phyloP scores from a whole-genome alignment of 2,888 invertebrate species.

The Noctua janthina region DNA sequence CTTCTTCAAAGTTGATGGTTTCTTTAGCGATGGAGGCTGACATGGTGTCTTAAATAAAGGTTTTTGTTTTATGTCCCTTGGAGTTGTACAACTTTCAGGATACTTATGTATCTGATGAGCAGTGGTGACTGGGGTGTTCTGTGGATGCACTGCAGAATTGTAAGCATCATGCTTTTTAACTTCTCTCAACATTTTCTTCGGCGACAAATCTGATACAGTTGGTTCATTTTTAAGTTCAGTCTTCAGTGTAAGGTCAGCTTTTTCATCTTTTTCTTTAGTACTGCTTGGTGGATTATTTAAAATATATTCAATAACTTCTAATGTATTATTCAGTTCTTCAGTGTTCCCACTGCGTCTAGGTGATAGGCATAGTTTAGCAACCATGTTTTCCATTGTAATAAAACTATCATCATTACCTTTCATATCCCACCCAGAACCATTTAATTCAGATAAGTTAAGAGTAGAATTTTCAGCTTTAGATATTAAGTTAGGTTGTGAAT shows the following conservation, averaged over 20 bases:
- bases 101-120: conserved; percentile 44
- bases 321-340: conserved; percentile 77
- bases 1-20: conserved; percentile 71
- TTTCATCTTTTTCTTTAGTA: conserved; percentile 33
- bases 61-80: conserved; percentile 60
- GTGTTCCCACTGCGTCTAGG: conserved; percentile 60
- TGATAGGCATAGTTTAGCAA: conserved; percentile 71
- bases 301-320: conserved; percentile 79
- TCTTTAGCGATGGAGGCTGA: conserved; percentile 70
- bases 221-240: conserved; percentile 26
- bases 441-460: conserved; percentile 47
- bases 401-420: conserved; percentile 78
- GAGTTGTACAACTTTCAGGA: conserved; percentile 55
- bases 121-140: conserved; percentile 70
- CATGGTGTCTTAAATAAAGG: conserved; percentile 77
- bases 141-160: conserved; percentile 38
- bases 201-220: conserved; percentile 20
- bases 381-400: conserved; percentile 77
- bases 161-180: conserved; percentile 18
- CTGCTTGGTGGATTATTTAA: conserved; percentile 74
- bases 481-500: conserved; percentile 79
- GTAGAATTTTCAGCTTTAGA: conserved; percentile 34
- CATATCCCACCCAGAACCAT: conserved; percentile 64
- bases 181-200: conserved; percentile 32
- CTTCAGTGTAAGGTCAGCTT: conserved; percentile 10